These are phyloP conservation scores for Anser cygnoides DNA, from an alignment of 2,113 vertebrate species.

Conservation along the genomic window DNA sequence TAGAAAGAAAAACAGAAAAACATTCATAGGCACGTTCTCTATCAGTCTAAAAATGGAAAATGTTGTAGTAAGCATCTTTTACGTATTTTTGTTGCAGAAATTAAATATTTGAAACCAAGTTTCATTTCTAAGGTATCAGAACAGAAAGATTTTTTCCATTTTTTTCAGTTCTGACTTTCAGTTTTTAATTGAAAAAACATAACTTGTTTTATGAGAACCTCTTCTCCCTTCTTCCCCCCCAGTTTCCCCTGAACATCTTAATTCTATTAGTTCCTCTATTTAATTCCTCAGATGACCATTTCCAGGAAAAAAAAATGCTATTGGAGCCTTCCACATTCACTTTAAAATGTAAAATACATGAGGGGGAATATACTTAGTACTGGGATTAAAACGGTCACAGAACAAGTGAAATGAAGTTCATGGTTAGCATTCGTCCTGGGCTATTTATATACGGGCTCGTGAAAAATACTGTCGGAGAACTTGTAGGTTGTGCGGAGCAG, in stretches of 20 bases:
- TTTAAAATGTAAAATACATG: not conserved
- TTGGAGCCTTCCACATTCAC: not conserved
- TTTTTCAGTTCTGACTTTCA: not conserved
- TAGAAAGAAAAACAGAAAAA: not conserved
- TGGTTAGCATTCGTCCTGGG: not conserved
- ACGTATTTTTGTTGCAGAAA: not conserved
- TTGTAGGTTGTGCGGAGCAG: not conserved
- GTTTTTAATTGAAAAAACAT: not conserved
- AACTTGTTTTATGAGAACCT: not conserved
- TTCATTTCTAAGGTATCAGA: not conserved
- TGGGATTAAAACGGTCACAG: not conserved
- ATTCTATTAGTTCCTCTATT: not conserved
- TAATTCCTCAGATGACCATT: not conserved
- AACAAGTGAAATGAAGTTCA: not conserved
- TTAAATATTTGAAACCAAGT: slow-evolving; percentile 16
- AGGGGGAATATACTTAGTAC: not conserved
- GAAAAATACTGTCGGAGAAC: not conserved
- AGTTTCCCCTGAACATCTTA: not conserved
- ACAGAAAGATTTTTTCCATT: not conserved
- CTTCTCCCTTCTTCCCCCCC: not conserved
- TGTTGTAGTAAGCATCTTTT: not conserved
- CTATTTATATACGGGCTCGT: not conserved
- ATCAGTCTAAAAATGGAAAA: slow-evolving; percentile 7
- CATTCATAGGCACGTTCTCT: not conserved
- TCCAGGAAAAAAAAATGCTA: not conserved